Evolutionary conservation across 2,888 invertebrate genomes (phyloP).

Genomic region (Cephus pygmeus): DNA sequence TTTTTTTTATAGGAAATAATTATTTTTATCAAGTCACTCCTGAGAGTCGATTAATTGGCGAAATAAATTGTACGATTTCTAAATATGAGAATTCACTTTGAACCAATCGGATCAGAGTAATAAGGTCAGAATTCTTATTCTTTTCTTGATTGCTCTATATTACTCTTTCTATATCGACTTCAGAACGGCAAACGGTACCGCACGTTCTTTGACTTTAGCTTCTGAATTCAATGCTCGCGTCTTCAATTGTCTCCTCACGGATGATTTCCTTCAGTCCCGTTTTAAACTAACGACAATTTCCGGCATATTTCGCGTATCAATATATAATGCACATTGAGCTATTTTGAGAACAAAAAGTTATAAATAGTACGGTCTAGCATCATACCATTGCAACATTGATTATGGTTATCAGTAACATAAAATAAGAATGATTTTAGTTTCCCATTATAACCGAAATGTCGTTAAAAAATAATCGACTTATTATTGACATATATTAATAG

Average conservation of each 20-base stretch:
- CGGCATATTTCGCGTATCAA: neutral
- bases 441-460: too few relatives aligned
- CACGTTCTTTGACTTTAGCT: neutral
- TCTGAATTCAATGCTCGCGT: neutral
- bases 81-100: neutral
- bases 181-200: neutral
- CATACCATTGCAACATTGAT: neutral
- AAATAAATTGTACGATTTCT: neutral
- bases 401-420: neutral
- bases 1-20: neutral
- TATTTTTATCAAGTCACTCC: neutral
- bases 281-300: neutral
- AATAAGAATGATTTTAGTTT: neutral
- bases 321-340: neutral
- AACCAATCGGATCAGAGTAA: neutral
- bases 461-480: too few relatives aligned
- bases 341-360: neutral
- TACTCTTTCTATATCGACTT: neutral
- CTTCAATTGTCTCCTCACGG: neutral
- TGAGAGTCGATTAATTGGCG: neutral
- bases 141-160: neutral
- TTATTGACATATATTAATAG: too few relatives aligned
- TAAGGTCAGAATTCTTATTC: too few relatives aligned
- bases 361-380: neutral
- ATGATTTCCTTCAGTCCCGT: too few relatives aligned